Base-by-base conservation (phyloP, 2,113 vertebrate genomes). In the Pagrus major region DNA sequence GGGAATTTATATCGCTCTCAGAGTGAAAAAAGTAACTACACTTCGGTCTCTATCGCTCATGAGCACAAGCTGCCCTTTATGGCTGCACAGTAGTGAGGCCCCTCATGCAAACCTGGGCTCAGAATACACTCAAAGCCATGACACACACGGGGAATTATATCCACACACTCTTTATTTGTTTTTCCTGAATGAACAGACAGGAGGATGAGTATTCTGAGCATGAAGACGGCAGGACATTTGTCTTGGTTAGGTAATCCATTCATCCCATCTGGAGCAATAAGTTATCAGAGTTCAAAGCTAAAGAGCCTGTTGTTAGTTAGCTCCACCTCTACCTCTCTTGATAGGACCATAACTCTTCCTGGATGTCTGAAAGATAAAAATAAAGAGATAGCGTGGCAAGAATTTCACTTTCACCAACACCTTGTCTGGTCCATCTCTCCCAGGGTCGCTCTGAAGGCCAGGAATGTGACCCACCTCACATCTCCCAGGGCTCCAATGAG, bases 1-100 rank as follows among this genome's bases (percentile, higher is more conserved):
- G 79, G 85, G 90, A 94, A 93, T 93, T 91, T 90, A 91, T 85
- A 81, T 86, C 49, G 46, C 75, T 76, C 81, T 90, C 71, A 59
- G 55, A 88, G 78, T 70, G 76, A 88, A 88, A 90, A n/a, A 76
- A 85, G 75, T 59, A 82, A 72, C 64, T 51, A 23, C 33, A 49
- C 51, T 46, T 83, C 71, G 56, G 75, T 58, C 68, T 80, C 77
- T 81, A 91, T 81, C 69, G 56, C 73, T 90, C 80, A 64, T 66
- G 61, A 73, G 78, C 74, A 81, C 73, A 72, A 73, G 52, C 79
- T 55, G 71, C 72, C 65, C 84, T 83, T 90, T 80, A 88, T 47
- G 73, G 86, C 72, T 78, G 83, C 85, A 85, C 82, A 71, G 85
- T 60, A 72, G 79, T 71, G 77, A 80, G 85, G 86, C 64, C 84